These are phyloP conservation scores for Gryllus bimaculatus DNA, from an alignment of 1,140 invertebrate species.

Conservation along the genomic window DNA sequence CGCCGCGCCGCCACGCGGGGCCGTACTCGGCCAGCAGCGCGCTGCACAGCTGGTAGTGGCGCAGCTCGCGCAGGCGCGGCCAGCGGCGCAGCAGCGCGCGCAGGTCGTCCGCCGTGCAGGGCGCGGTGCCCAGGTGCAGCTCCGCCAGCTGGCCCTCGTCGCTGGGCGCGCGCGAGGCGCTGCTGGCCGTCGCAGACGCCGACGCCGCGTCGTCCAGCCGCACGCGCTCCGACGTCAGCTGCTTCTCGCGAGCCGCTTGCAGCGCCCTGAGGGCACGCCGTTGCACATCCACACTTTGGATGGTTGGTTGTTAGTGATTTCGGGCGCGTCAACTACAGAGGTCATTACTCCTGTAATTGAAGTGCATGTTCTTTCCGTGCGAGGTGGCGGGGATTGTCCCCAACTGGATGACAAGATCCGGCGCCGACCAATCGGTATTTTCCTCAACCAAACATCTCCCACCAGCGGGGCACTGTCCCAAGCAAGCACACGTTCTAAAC, in stretches of 20 bases:
- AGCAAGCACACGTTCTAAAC: no score
- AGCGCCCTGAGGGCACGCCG: neutral
- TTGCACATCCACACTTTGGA: no score
- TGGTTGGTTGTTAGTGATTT: no score
- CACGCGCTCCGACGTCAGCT: neutral
- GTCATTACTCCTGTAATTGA: no score
- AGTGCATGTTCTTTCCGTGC: no score
- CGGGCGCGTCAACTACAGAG: no score
- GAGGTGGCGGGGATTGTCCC: no score
- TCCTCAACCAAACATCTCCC: no score
- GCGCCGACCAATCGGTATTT: no score
- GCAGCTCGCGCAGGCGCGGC: constrained; percentile 24
- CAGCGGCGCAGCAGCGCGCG: constrained; percentile 21
- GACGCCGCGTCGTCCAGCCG: neutral
- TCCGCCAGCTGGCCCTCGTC: constrained; percentile 19
- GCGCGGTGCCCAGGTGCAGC: constrained; percentile 26
- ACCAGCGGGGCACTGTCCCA: no score
- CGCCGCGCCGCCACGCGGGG: constrained; percentile 23
- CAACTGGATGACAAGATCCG: no score
- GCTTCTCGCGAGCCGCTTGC: constrained; percentile 7
- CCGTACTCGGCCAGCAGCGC: constrained; percentile 26
- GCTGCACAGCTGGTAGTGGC: constrained; percentile 28
- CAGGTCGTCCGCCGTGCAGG: constrained; percentile 23
- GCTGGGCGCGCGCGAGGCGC: neutral
- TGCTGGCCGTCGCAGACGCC: neutral